These are phyloP conservation scores for Conopomorpha cramerella DNA, from an alignment of 1,140 invertebrate species.

Conservation along the genomic window DNA sequence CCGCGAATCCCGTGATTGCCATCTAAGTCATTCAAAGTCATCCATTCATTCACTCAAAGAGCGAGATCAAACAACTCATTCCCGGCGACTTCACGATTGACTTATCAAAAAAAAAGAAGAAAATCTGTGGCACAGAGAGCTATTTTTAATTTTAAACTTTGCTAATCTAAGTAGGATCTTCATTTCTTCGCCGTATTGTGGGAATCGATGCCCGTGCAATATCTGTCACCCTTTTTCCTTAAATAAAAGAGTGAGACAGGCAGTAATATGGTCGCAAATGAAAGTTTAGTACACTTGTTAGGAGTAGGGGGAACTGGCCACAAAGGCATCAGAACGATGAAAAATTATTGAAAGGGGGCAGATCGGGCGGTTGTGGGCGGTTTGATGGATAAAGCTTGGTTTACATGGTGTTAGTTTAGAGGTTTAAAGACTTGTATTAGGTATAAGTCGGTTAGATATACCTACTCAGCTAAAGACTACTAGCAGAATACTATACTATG, in stretches of 20 bases:
- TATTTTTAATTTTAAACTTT: slow-evolving; percentile 56
- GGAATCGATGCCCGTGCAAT: too few relatives aligned
- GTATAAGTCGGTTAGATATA: too few relatives aligned
- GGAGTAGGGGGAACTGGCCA: slow-evolving; percentile 36
- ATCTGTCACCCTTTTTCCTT: too few relatives aligned
- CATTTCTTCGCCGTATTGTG: too few relatives aligned
- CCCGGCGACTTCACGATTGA: background rate
- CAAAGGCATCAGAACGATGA: slow-evolving; percentile 56
- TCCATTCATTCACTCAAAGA: background rate
- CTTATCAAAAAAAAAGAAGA: slow-evolving; percentile 2
- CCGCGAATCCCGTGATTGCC: too few relatives aligned
- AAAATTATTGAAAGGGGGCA: slow-evolving; percentile 56
- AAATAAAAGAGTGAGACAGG: too few relatives aligned
- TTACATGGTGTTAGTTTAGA: too few relatives aligned
- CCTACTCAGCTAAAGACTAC: too few relatives aligned
- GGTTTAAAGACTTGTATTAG: too few relatives aligned
- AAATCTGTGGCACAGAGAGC: slow-evolving; percentile 25
- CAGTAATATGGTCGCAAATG: too few relatives aligned
- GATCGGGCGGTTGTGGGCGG: slow-evolving; percentile 24
- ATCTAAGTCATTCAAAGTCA: slow-evolving; percentile 3
- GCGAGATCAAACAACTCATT: background rate
- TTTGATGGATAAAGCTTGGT: slow-evolving; percentile 44
- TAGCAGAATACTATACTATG: too few relatives aligned
- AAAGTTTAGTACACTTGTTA: too few relatives aligned
- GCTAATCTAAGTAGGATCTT: slow-evolving; percentile 60